A percentile compares a stretch with the other conserved stretches of the same genome.
These are phyloP conservation scores for Euwallacea similis DNA, from an alignment of 1,140 invertebrate species.

Conservation along the genomic window DNA sequence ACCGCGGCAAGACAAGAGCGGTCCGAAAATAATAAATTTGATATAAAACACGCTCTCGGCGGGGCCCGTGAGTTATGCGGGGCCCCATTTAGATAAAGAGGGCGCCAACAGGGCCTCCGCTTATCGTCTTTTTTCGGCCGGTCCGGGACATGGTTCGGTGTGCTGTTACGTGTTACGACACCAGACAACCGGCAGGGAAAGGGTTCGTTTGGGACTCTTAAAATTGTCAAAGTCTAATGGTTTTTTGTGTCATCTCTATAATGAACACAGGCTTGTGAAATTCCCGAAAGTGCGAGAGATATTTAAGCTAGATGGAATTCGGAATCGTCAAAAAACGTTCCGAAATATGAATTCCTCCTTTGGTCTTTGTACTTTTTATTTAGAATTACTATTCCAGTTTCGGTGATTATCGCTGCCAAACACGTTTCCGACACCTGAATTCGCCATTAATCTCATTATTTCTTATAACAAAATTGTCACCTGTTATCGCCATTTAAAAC, in stretches of 20 bases:
- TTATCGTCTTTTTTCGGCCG: slow-evolving; percentile 16
- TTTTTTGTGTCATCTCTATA: not conserved
- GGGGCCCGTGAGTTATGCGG: slow-evolving; percentile 29
- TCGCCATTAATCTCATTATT: too few species aligned
- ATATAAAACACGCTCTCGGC: slow-evolving; percentile 33
- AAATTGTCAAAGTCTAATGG: not conserved
- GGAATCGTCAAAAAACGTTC: too few species aligned
- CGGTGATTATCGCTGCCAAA: too few species aligned
- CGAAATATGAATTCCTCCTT: too few species aligned
- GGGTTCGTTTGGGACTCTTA: not conserved
- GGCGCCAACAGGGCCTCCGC: slow-evolving; percentile 43
- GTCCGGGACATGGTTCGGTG: slow-evolving; percentile 9
- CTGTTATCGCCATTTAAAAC: too few species aligned
- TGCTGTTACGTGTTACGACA: slow-evolving; percentile 16
- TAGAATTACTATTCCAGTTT: too few species aligned
- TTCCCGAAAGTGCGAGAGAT: not conserved
- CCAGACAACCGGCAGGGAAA: not conserved
- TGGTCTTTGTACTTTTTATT: too few species aligned
- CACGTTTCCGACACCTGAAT: too few species aligned
- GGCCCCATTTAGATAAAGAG: slow-evolving; percentile 50
- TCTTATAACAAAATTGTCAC: too few species aligned
- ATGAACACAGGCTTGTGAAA: not conserved
- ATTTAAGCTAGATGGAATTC: too few species aligned
- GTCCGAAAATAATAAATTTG: slow-evolving; percentile 31
- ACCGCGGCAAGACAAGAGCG: not conserved